Evolutionary conservation across 2,113 vertebrate species (phyloP), one percentile per base, ranked within the genome.

Genomic region (Otocyon megalotis): DNA sequence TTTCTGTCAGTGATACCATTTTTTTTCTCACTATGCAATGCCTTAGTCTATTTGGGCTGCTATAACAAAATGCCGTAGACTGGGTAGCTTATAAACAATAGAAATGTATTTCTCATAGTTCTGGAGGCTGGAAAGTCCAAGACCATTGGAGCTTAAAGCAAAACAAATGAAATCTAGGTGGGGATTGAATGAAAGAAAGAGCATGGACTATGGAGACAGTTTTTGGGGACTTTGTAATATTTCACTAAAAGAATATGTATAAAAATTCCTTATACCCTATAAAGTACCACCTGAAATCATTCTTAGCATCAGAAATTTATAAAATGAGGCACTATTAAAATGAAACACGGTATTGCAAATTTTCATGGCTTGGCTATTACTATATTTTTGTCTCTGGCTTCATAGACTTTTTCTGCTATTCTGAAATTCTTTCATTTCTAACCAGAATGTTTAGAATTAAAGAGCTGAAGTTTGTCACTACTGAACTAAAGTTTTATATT

Each of bases 361-460:
- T 60, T 72, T 86, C 63, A 83, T 58, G 65, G 19, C 50, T 96
- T 95, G 65, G 48, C 35, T 95, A 30, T 69, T 35, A 71, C 19
- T 53, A 28, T 71, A 15, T 20, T 6, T 88, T 88, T 93, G 43
- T 79, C 35, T 63, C 30, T 54, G n/a, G 53, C 5, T 15, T 30
- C 37, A 11, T 3, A 65, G 28, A 80, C 58, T 91, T 92, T 77
- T 79, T 26, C 22, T 63, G 80, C 11, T 65, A 74, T 20, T 93
- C 19, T 82, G 43, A 95, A 92, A 91, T 83, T 2, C 28, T 92
- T 97, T 91, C 7, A 67, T 81, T 95, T 88, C n/a, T 87, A 69
- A 56, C 1, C n/a, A 62, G 50, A 92, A 72, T 65, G 32, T 88
- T 90, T 94, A 48, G n/a, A 89, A 82, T 86, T 87, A 26, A 87